Evolutionary conservation across 2,113 vertebrate species (phyloP).

Genomic region (Cyprinodon variegatus): DNA sequence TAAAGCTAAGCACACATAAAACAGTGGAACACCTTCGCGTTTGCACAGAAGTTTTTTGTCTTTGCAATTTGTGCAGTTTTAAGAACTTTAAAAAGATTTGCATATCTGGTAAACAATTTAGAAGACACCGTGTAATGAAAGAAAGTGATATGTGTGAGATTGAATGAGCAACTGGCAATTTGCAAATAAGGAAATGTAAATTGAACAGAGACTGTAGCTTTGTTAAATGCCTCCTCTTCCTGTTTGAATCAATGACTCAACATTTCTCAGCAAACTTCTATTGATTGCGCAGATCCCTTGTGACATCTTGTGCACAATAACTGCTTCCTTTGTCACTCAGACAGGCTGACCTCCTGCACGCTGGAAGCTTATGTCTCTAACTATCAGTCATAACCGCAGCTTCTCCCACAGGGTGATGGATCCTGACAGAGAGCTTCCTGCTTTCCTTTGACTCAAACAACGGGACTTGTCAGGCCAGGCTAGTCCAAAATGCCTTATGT

Average conservation of each 20-base stretch:
- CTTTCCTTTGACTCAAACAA: slow-evolving; percentile 39
- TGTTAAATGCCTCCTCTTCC: neutral
- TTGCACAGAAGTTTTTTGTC: slow-evolving; percentile 41
- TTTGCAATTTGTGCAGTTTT: slow-evolving; percentile 42
- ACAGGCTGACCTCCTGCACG: slow-evolving; percentile 27
- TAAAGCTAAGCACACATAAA: slow-evolving; percentile 18
- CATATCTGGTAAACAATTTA: slow-evolving; percentile 50
- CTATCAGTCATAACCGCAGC: slow-evolving; percentile 43
- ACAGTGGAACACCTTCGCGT: neutral
- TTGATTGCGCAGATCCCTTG: slow-evolving; percentile 2
- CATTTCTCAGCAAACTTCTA: slow-evolving; percentile 17
- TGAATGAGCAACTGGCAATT: neutral
- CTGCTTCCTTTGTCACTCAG: slow-evolving; percentile 24
- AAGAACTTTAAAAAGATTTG: slow-evolving; percentile 27
- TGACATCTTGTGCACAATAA: slow-evolving; percentile 9
- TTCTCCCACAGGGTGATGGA: slow-evolving; percentile 46
- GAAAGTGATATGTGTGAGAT: slow-evolving; percentile 21
- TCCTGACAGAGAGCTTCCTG: slow-evolving; percentile 43
- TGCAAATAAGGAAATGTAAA: slow-evolving; percentile 18
- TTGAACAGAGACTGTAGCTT: neutral
- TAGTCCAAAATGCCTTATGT: slow-evolving; percentile 51
- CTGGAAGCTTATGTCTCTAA: slow-evolving; percentile 38
- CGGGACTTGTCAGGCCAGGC: slow-evolving; percentile 45
- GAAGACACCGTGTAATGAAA: slow-evolving; percentile 26
- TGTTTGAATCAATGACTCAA: slow-evolving; percentile 3